phyloP scores from a whole-genome alignment of 2,113 vertebrate species.

The Xenus cinereus region DNA sequence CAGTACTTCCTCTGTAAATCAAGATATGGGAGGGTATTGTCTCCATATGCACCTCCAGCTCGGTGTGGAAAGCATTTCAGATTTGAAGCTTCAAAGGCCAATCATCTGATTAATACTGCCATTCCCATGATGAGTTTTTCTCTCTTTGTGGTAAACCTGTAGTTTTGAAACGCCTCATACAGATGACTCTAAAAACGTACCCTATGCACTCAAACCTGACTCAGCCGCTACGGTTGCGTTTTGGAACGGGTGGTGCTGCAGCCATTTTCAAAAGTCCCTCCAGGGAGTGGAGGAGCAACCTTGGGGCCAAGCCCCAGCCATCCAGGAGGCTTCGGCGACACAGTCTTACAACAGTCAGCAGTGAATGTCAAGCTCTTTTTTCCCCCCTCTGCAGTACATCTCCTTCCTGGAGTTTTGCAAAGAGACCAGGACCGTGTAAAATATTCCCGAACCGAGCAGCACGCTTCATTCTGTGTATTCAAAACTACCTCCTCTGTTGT shows the following conservation, averaged over 20 bases:
- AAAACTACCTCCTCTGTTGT: slow-evolving; percentile 46
- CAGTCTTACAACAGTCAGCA: background rate
- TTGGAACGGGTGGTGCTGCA: background rate
- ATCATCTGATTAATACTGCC: background rate
- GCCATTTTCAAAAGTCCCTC: background rate
- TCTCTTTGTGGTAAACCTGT: background rate
- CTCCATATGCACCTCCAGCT: background rate
- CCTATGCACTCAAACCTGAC: background rate
- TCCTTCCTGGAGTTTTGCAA: background rate
- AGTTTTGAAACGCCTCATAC: background rate
- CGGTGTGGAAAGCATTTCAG: background rate
- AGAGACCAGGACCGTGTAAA: background rate
- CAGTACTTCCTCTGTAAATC: slow-evolving; percentile 40
- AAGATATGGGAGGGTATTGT: background rate
- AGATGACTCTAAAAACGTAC: background rate
- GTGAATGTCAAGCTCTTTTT: background rate
- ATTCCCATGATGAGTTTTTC: background rate
- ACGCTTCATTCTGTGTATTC: background rate
- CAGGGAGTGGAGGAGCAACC: background rate
- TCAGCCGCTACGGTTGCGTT: background rate
- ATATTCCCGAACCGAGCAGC: slow-evolving; percentile 27
- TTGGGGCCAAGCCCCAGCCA: background rate
- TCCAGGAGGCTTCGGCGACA: background rate
- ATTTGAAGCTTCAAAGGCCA: background rate
- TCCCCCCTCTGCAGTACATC: background rate